These are phyloP conservation scores for Apis cerana DNA, from an alignment of 1,140 invertebrate genomes.

Conservation along the genomic window DNA sequence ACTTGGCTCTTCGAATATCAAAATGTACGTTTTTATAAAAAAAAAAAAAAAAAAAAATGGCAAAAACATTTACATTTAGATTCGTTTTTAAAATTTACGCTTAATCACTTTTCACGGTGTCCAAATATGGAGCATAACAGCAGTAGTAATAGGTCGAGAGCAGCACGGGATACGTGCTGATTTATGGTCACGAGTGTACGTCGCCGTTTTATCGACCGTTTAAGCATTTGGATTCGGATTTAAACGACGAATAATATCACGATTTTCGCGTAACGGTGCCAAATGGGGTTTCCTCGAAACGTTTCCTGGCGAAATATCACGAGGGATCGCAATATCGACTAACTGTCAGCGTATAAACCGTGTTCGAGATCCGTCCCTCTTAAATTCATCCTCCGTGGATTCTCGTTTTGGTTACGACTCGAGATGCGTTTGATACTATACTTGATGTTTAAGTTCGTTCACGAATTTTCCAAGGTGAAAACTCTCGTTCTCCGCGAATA, in stretches of 20 bases:
- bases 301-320: conserved; percentile 16
- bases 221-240: neutral
- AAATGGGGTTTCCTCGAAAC: neutral
- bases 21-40: no score
- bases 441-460: neutral
- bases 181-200: neutral
- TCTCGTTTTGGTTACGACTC: neutral
- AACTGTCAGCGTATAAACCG: conserved; percentile 29
- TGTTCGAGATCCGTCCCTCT: conserved; percentile 18
- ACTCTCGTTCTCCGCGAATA: neutral
- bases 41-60: no score
- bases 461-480: neutral
- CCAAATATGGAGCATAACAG: no score
- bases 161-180: neutral
- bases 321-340: conserved; percentile 40
- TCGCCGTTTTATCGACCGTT: neutral
- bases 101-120: no score
- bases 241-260: neutral
- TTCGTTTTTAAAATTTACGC: no score
- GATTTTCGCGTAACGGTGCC: neutral
- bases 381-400: conserved; percentile 18
- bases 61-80: no score
- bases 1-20: no score
- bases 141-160: no score
- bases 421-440: neutral